Percentiles rank a stretch among this genome's conserved stretches.
These are phyloP conservation scores for Endotricha flammealis DNA, from an alignment of 2,888 invertebrate species.

Conservation along the genomic window DNA sequence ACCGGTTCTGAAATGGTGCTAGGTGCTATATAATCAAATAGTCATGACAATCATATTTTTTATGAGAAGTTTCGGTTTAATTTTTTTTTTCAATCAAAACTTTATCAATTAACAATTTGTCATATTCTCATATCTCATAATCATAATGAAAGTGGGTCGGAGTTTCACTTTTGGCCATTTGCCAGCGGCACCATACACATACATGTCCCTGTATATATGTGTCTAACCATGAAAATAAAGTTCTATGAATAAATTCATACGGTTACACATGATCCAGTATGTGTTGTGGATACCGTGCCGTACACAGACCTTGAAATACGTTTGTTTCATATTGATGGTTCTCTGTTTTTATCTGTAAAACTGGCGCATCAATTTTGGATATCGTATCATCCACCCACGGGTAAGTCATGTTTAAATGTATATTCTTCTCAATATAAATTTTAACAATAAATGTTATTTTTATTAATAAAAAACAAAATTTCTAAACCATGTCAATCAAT, in stretches of 20 bases:
- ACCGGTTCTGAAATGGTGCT: too few species aligned
- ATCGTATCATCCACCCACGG: conserved; percentile 88
- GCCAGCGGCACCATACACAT: conserved; percentile 50
- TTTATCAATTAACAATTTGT: too few species aligned
- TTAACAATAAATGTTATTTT: too few species aligned
- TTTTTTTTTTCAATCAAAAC: too few species aligned
- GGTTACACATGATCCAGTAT: conserved; percentile 39
- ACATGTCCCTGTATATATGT: conserved; percentile 36
- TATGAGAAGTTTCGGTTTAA: too few species aligned
- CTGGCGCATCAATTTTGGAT: conserved; percentile 94
- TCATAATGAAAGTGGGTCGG: conserved; percentile 5
- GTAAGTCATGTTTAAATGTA: conserved; percentile 42
- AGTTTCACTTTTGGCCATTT: conserved; percentile 35
- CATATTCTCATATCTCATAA: too few species aligned
- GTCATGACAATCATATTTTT: too few species aligned
- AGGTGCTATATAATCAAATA: too few species aligned
- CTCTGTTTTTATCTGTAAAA: conserved; percentile 51
- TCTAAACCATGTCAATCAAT: neutral
- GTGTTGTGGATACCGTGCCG: conserved; percentile 26
- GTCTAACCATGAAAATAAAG: conserved; percentile 68
- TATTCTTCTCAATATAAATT: too few species aligned
- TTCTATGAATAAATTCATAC: conserved; percentile 67
- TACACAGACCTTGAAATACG: conserved; percentile 21
- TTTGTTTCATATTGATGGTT: conserved; percentile 8
- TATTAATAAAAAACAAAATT: neutral